Evolutionary conservation across 37 sponge, comb jelly and placozoan genomes (phyloP).

Genomic region (Hormiphora californensis): DNA sequence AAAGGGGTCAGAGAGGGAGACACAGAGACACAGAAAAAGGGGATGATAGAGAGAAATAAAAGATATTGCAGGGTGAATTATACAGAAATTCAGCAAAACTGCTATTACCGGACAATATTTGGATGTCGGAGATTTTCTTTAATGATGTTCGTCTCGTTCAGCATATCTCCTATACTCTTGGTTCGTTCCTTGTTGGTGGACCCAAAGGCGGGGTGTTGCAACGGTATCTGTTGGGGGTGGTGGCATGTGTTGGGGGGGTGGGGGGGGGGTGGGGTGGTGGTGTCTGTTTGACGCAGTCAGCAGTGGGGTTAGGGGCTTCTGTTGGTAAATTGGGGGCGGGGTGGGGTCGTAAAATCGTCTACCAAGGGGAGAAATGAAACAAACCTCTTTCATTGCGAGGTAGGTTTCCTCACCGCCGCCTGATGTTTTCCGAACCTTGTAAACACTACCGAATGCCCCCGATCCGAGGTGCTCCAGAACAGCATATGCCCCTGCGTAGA

Average conservation of each 20-base stretch:
- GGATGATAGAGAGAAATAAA: constrained; percentile 27
- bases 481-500: constrained; percentile 60
- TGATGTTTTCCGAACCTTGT: constrained; percentile 62
- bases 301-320: too few relatives aligned
- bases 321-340: too few relatives aligned
- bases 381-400: constrained; percentile 76
- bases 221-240: constrained; percentile 61
- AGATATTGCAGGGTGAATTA: background rate
- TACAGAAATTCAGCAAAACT: background rate
- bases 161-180: constrained; percentile 61
- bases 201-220: constrained; percentile 65
- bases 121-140: constrained; percentile 63
- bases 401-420: constrained; percentile 13
- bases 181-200: constrained; percentile 58
- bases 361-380: too few relatives aligned
- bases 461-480: constrained; percentile 75
- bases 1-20: too few relatives aligned
- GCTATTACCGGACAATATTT: constrained; percentile 25
- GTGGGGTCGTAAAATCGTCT: too few relatives aligned
- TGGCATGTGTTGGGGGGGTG: too few relatives aligned
- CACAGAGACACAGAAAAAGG: too few relatives aligned
- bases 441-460: constrained; percentile 88
- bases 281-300: background rate
- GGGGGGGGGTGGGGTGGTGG: background rate
- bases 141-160: constrained; percentile 77